These are phyloP conservation scores for Isichthys henryi DNA, from an alignment of 2,113 vertebrate species.

Conservation along the genomic window DNA sequence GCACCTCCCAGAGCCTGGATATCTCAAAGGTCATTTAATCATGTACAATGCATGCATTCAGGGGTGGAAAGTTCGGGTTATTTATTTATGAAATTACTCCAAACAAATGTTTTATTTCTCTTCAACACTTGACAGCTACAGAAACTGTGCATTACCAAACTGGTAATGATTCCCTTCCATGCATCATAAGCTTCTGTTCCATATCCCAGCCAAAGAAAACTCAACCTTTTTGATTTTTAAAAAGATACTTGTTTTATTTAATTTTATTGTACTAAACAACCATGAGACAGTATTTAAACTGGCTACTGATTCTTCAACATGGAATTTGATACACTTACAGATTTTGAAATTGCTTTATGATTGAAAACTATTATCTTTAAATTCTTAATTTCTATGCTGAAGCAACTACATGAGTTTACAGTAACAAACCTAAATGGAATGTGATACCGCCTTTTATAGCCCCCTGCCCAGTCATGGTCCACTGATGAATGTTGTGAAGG, in stretches of 20 bases:
- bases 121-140: neutral
- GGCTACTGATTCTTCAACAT: slow-evolving; percentile 14
- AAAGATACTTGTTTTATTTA: neutral
- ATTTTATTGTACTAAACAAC: neutral
- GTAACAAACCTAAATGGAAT: neutral
- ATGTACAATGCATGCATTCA: neutral
- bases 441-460: neutral
- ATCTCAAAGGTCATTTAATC: neutral
- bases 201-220: neutral
- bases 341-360: neutral
- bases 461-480: neutral
- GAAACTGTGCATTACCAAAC: neutral
- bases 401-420: neutral
- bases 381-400: neutral
- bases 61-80: too few relatives aligned
- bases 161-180: neutral
- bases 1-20: neutral
- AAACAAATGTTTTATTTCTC: neutral
- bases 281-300: neutral
- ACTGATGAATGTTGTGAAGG: neutral
- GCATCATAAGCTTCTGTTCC: neutral
- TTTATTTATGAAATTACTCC: neutral
- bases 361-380: neutral
- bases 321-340: slow-evolving; percentile 26
- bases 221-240: neutral